Base-by-base conservation (phyloP, 2,113 vertebrate species). In the Atractosteus spatula region DNA sequence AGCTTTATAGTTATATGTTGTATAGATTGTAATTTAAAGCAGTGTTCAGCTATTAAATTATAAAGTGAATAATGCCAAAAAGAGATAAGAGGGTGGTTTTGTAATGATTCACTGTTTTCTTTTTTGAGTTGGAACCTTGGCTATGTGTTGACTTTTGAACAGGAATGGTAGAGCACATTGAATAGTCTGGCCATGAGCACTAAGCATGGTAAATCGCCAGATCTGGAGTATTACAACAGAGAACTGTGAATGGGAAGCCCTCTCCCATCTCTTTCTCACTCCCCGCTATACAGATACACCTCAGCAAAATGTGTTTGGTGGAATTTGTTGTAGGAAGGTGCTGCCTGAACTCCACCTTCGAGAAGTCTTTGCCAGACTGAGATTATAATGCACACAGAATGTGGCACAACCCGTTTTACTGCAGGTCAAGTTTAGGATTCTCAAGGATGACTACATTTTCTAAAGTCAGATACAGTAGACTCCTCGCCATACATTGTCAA, bases 401-500 rank as follows among this genome's bases (percentile, higher is more conserved):
- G 71, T 68, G 67, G 71, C 55, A 62, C 41, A 76, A 78, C 77
- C 74, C 62, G 73, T 69, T 78, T 47, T 56, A 44, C 71, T 55
- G 44, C 55, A 75, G 56, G 42, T 59, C 11, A 43, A 43, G 42
- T 62, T 59, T 59, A 11, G 6, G 14, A 12, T 69, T 55, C n/a
- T 13, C 47, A 51, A 7, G 47, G 10, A 7, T 51, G 47, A 7
- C 47, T 1, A 10, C 47, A 51, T 51, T 51, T 51, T 51, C 10
- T 51, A 5, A 51, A 51, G 47, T 51, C 29, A 2, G 29, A 29
- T 29, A 29, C 29, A 29, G 29, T 1, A 29, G 29, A 29, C 29
- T 29, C 29, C 29, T 29, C 29, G 2, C 29, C 29, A 29, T 29
- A 29, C 29, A 29, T 29, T 29, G 29, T 29, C 29, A 29, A 29